These are phyloP conservation scores for Geodia barretti DNA, from an alignment of 37 sponge, comb jelly and placozoan genomes.

Conservation along the genomic window DNA sequence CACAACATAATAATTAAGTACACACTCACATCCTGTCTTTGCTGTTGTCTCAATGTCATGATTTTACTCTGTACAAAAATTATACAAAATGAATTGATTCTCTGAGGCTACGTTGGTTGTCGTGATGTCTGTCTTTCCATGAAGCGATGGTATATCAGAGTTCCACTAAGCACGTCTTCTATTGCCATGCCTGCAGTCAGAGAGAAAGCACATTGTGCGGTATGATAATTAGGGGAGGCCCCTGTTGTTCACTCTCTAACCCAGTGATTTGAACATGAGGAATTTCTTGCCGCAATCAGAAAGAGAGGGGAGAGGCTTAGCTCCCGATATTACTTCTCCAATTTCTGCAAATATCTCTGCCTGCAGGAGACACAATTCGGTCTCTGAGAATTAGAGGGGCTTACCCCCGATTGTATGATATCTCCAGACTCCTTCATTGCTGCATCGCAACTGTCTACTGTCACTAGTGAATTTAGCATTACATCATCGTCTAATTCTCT, in stretches of 20 bases:
- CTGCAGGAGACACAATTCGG: too few relatives aligned
- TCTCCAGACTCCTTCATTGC: slow-evolving; percentile 93
- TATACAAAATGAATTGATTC: too few relatives aligned
- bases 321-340: slow-evolving; percentile 72
- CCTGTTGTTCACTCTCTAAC: slow-evolving; percentile 27
- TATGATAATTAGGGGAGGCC: background rate
- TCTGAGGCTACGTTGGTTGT: too few relatives aligned
- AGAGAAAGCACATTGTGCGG: background rate
- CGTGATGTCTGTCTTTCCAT: slow-evolving; percentile 11
- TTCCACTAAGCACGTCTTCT: slow-evolving; percentile 82
- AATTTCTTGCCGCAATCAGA: slow-evolving; percentile 66
- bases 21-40: background rate
- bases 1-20: background rate
- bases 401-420: slow-evolving; percentile 70
- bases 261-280: slow-evolving; percentile 80
- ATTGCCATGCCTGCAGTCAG: slow-evolving; percentile 79
- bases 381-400: background rate
- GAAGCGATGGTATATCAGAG: slow-evolving; percentile 69
- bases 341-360: slow-evolving; percentile 68
- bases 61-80: too few relatives aligned
- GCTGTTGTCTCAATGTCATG: too few relatives aligned
- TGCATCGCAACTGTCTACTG: slow-evolving; percentile 74
- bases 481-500: slow-evolving; percentile 90
- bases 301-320: slow-evolving; percentile 30
- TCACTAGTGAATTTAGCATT: slow-evolving; percentile 80